These are phyloP conservation scores for Euclidia mi DNA, from an alignment of 2,888 invertebrate species.

Conservation along the genomic window DNA sequence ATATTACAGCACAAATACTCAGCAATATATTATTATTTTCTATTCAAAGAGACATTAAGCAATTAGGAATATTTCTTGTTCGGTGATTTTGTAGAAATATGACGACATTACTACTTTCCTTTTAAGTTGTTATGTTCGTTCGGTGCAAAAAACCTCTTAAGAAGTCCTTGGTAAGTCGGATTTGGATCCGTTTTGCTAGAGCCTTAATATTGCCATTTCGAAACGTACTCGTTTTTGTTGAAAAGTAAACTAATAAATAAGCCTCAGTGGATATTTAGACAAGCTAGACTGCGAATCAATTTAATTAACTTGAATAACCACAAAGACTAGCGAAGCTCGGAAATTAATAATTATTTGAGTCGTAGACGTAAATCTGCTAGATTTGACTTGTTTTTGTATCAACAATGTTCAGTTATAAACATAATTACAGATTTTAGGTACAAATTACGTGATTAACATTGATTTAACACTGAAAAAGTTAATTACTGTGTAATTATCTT, in stretches of 20 bases:
- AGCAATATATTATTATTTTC: constrained; percentile 2
- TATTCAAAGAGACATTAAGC: neutral
- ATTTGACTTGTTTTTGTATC: too few relatives aligned
- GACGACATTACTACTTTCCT: neutral
- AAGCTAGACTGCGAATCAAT: too few relatives aligned
- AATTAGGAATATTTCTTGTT: neutral
- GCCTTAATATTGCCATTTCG: neutral
- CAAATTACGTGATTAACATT: too few relatives aligned
- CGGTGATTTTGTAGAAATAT: constrained; percentile 7
- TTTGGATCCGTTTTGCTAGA: neutral
- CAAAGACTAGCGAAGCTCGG: too few relatives aligned
- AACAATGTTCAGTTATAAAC: too few relatives aligned
- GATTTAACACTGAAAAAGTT: too few relatives aligned
- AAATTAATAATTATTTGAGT: too few relatives aligned
- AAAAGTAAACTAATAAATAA: constrained; percentile 2
- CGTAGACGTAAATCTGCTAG: too few relatives aligned
- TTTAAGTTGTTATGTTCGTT: constrained; percentile 2
- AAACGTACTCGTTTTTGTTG: neutral
- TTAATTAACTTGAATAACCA: too few relatives aligned
- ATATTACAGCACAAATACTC: neutral
- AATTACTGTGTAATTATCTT: too few relatives aligned
- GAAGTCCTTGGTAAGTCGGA: neutral
- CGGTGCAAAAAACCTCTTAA: neutral
- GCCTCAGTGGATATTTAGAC: neutral
- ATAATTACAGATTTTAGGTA: too few relatives aligned